Conservation (phyloP, 2,888 invertebrate genomes). For the Cryptocheilus praepositus region DNA sequence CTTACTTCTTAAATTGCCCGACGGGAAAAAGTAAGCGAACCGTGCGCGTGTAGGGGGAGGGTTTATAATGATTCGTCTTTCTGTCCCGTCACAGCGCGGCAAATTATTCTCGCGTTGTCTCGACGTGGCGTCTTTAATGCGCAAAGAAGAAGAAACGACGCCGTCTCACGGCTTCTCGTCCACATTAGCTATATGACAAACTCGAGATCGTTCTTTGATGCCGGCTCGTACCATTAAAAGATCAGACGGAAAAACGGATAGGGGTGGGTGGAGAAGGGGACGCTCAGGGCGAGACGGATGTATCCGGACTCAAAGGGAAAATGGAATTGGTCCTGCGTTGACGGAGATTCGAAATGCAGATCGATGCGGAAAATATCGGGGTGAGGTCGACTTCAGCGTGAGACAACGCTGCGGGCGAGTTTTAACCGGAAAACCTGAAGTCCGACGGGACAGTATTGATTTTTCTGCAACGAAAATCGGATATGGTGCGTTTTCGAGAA, state of each 20-base stretch:
- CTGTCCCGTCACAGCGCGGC: background rate
- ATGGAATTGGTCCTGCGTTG: background rate
- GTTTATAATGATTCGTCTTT: too few relatives aligned
- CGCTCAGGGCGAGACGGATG: background rate
- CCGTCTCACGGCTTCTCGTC: too few relatives aligned
- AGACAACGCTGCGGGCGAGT: too few relatives aligned
- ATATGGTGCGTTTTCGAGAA: too few relatives aligned
- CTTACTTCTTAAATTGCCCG: too few relatives aligned
- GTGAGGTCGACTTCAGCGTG: background rate
- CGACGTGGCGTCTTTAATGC: background rate
- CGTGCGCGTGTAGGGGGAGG: too few relatives aligned
- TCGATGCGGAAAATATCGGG: constrained; percentile 2
- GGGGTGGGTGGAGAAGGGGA: background rate
- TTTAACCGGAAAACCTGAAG: too few relatives aligned
- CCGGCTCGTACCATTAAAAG: constrained; percentile 11
- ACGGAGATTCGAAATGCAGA: constrained; percentile 9
- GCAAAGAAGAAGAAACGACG: background rate
- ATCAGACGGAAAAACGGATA: constrained; percentile 5
- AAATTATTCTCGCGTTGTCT: constrained; percentile 2
- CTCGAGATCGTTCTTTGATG: constrained; percentile 4
- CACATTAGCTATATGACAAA: background rate
- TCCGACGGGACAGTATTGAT: too few relatives aligned
- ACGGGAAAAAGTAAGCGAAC: too few relatives aligned
- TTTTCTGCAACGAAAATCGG: too few relatives aligned
- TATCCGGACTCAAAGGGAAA: background rate